phyloP scores from a whole-genome alignment of 2,113 vertebrate species.

The Aix galericulata region DNA sequence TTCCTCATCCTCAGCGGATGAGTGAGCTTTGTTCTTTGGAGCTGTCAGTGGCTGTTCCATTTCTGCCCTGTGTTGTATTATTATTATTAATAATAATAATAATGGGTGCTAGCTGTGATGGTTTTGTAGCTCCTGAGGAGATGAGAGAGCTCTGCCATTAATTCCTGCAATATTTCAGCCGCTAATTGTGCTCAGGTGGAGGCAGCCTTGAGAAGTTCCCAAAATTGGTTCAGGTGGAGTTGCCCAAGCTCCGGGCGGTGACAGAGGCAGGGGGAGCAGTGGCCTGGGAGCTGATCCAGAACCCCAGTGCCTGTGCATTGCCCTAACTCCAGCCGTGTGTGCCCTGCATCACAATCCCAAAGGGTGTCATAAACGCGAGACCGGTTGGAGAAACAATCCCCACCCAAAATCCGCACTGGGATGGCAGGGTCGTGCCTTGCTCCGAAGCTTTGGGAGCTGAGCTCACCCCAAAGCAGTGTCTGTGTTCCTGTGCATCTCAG shows the following conservation, averaged over 20 bases:
- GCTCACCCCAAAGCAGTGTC: not conserved
- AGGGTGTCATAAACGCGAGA: not conserved
- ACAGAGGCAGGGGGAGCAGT: not conserved
- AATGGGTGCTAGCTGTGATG: constrained; percentile 41
- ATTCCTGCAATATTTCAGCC: constrained; percentile 59
- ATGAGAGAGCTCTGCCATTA: constrained; percentile 46
- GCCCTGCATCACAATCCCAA: fast-evolving
- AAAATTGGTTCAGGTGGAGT: not conserved
- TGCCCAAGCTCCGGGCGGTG: not conserved
- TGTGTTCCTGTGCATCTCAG: fast-evolving
- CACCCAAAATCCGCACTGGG: not conserved
- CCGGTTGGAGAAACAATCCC: not conserved
- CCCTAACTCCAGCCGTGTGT: not conserved
- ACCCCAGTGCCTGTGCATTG: fast-evolving
- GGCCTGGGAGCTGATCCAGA: fast-evolving
- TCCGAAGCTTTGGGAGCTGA: not conserved
- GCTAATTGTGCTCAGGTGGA: constrained; percentile 50
- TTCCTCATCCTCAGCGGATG: not conserved
- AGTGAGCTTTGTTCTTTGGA: not conserved
- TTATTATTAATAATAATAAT: constrained; percentile 65
- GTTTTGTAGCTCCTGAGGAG: constrained; percentile 39
- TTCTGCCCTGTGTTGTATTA: constrained; percentile 33
- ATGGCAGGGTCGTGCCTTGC: not conserved
- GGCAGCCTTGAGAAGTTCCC: constrained; percentile 6
- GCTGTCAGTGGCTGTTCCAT: not conserved